Conservation (phyloP, 2,888 invertebrate species). For the Panzeria rudis region DNA sequence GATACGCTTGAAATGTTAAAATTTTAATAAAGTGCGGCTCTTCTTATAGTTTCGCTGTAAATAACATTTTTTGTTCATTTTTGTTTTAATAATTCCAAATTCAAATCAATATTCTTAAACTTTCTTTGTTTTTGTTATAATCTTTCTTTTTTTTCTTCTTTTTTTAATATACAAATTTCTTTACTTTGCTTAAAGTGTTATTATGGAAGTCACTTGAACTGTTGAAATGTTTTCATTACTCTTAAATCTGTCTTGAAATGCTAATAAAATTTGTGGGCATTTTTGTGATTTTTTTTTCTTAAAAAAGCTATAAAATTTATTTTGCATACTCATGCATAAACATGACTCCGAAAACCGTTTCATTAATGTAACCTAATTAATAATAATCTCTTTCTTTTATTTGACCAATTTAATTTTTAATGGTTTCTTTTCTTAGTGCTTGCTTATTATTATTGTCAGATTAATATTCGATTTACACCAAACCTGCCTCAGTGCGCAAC, state of each 20-base stretch:
- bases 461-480: slow-evolving; percentile 17
- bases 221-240: slow-evolving; percentile 37
- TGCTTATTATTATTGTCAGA: slow-evolving; percentile 11
- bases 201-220: slow-evolving; percentile 23
- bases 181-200: slow-evolving; percentile 7
- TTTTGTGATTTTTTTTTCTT: slow-evolving; percentile 13
- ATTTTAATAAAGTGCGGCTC: slow-evolving; percentile 29
- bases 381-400: slow-evolving; percentile 8
- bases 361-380: slow-evolving; percentile 57
- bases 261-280: slow-evolving; percentile 35
- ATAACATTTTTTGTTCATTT: slow-evolving; percentile 6
- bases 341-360: slow-evolving; percentile 29
- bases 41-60: slow-evolving; percentile 73
- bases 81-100: slow-evolving; percentile 15
- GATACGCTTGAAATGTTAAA: slow-evolving; percentile 67
- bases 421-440: slow-evolving; percentile 22
- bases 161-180: background rate
- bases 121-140: slow-evolving; percentile 60
- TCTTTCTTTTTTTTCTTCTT: slow-evolving; percentile 6
- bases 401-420: slow-evolving; percentile 46
- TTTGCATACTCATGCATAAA: slow-evolving; percentile 67
- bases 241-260: slow-evolving; percentile 58
- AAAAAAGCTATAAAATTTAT: slow-evolving; percentile 26
- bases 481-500: background rate
- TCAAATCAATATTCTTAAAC: slow-evolving; percentile 56